Evolutionary conservation across 2,888 invertebrate genomes (phyloP), one percentile per base, ranked within the genome.

Genomic region (Cremastinae sp.): DNA sequence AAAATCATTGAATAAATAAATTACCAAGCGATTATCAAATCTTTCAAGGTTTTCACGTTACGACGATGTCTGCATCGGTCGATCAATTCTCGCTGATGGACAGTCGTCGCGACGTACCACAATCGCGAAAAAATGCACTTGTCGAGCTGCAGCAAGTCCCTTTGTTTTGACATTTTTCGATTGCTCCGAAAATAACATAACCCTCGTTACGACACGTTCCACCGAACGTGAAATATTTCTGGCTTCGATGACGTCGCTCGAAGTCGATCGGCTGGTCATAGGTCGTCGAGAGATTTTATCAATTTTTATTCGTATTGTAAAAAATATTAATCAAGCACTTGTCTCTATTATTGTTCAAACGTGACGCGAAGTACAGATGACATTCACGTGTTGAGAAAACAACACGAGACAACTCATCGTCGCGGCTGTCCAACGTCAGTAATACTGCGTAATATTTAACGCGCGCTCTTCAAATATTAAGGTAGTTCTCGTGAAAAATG

Each of bases 61-160:
- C 47, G 74, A 62, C 54, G 61, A 41, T 66, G 54, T 59, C 75
- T 56, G 7, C 45, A 76, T 16, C 65, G 74, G 51, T 73, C 74
- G 16, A 53, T 68, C 56, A 58, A 75, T 72, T 82, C 79, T 16
- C 53, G 74, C 10, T 75, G 75, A 20, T 82, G 79, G 79, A 85
- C 64, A 61, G 77, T 75, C 56, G 80, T 81, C 34, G 87, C 83
- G n/a, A 87, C 86, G 58, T 85, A 88, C 87, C 86, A 88, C 74
- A 88, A 85, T 83, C 83, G 84, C 58, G 87, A 85, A 51, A 66
- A 69, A 54, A 88, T 82, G 61, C 79, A 88, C 66, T 86, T 86
- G 22, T 84, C 81, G 58, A 87, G 78, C 34, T 87, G 79, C 47
- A 84, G 38, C 18, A 66, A 18, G 43, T 78, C 65, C 34, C 53